Base-by-base conservation (phyloP, 1,140 invertebrate genomes). In the Leptonema lineaticorne region DNA sequence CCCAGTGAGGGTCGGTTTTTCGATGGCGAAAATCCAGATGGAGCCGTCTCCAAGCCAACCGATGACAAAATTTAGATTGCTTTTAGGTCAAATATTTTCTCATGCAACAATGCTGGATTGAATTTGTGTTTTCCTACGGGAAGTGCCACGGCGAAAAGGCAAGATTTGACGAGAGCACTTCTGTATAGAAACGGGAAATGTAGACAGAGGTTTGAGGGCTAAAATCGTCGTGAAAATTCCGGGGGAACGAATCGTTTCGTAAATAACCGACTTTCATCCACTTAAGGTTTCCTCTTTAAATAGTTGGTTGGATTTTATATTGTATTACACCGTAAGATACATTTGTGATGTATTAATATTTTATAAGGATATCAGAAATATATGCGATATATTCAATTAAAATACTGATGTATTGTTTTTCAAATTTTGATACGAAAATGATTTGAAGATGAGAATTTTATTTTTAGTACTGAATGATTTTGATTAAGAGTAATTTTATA, bases 11-110 rank as follows among this genome's bases (percentile, higher is more conserved):
- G 62, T 57, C 60, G n/a, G n/a, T n/a, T n/a, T n/a, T n/a, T n/a
- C 37, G 28, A 56, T 27, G 28, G 56, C 56, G 63, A 62, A 70
- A 70, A 70, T 70, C 69, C 67, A 70, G 65, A 70, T 70, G 53
- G 57, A 41, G 57, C 33, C 65, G 50, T 67, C 46, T 30, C 30
- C 45, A 5, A n/a, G 18, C 27, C n/a, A 9, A 37, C 9, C 29
- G 28, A 50, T 67, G 68, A 62, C 70, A 67, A 76, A 78, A 78
- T 78, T 78, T 78, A 78, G 77, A 78, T 78, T 78, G 75, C 74
- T 75, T 76, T 72, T 72, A 74, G 77, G 76, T 76, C 75, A 78
- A 78, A 78, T 78, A 78, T 78, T 78, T 77, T 78, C 77, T 77
- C 76, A 74, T 66, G 69, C 75, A 77, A 76, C 76, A 75, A 73